Conservation (phyloP, 2,113 vertebrate species). For the Kobus ellipsiprymnus region DNA sequence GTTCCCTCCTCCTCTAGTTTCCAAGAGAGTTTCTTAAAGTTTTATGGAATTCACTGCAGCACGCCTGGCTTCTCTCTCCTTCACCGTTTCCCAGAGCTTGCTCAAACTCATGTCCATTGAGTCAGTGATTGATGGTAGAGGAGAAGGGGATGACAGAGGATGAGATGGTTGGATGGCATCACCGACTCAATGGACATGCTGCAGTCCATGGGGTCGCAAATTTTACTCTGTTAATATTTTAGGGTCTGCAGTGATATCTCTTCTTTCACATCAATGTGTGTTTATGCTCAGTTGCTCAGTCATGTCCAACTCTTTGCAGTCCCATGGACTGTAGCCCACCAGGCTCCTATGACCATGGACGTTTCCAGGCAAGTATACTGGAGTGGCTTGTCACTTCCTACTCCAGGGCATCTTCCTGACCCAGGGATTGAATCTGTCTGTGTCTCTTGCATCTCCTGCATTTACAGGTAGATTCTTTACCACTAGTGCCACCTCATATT, state of each 20-base stretch:
- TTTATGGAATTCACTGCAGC: not conserved
- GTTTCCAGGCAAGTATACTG: not conserved
- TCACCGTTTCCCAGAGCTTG: no score
- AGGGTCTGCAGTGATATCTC: not conserved
- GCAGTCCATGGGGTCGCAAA: not conserved
- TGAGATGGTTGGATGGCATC: not conserved
- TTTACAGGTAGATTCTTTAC: not conserved
- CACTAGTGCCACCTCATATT: not conserved
- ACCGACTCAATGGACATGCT: not conserved
- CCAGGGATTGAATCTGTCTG: accelerated
- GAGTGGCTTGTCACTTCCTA: not conserved
- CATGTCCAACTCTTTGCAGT: not conserved
- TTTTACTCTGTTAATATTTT: not conserved
- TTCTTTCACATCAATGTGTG: not conserved
- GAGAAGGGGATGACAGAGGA: not conserved
- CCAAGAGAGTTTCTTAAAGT: not conserved
- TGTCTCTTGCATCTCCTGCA: not conserved
- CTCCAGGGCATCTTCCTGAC: not conserved
- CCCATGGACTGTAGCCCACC: not conserved
- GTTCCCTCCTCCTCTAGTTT: not conserved
- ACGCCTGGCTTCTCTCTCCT: no score
- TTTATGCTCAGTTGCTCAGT: not conserved
- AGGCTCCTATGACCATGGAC: not conserved
- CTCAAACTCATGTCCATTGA: no score
- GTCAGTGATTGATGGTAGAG: no score